These are phyloP conservation scores for Epistrophe grossulariae DNA, from an alignment of 2,888 invertebrate species.

Conservation along the genomic window DNA sequence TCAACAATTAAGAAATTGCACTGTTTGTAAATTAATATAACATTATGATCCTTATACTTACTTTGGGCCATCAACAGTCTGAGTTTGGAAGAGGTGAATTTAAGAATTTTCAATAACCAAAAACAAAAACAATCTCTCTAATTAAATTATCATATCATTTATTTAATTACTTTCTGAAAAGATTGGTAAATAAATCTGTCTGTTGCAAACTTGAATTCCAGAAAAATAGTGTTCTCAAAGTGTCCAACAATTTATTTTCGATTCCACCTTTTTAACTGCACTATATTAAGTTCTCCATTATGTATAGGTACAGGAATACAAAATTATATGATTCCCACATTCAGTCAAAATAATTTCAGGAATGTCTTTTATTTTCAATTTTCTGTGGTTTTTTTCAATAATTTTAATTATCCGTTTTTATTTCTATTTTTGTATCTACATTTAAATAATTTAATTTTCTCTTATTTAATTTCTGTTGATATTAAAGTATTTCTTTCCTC, in stretches of 20 bases:
- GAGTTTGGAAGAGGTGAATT: no score
- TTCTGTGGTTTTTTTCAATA: background rate
- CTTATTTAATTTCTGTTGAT: slow-evolving; percentile 26
- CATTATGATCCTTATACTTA: no score
- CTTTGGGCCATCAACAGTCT: no score
- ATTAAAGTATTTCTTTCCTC: background rate
- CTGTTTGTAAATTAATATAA: no score
- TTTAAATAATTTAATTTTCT: slow-evolving; percentile 1
- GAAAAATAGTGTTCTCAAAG: background rate
- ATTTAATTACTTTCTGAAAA: slow-evolving; percentile 1
- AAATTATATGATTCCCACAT: background rate
- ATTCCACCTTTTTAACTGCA: background rate
- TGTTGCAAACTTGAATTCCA: slow-evolving; percentile 5
- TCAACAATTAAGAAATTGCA: no score
- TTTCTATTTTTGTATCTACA: background rate
- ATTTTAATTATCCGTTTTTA: background rate
- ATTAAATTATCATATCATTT: background rate
- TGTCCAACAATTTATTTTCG: background rate
- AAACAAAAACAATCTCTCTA: no score
- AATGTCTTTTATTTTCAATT: slow-evolving; percentile 11
- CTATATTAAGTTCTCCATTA: background rate
- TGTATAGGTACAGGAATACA: background rate
- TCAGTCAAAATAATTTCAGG: background rate
- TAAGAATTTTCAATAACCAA: no score
- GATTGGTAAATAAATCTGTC: slow-evolving; percentile 9